Base-by-base conservation (phyloP, 2,797 vertebrate species). In the Coilia nasus region DNA sequence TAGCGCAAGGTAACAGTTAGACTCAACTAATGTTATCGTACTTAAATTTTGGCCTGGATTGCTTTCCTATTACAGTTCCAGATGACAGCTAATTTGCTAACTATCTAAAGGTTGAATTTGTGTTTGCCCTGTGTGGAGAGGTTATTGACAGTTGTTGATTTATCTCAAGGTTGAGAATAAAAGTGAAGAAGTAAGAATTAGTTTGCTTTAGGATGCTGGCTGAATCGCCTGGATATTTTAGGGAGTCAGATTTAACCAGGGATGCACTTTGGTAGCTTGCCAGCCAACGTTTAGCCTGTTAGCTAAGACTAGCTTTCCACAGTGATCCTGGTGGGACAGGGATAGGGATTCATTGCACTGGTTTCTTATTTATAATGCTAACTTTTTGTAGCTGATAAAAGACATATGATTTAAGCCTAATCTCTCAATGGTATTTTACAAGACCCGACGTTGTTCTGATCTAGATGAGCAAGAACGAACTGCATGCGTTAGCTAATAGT, bases 241-340 rank as follows among this genome's bases (percentile, higher is more conserved):
- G 71, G 35, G 71, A 41, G 71, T 78, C 31, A 31, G 31, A 9
- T 23, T 64, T 25, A 64, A 64, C 60, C 10, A 64, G 60, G n/a
- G 71, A 44, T 78, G 17, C 44, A 64, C n/a, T 60, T 84, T 35
- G 54, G 47, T 78, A 57, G 47, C 50, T n/a, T 56, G 44, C 64
- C 25, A 35, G 57, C 67, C n/a, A 56, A 54, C 17, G 47, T 31
- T 44, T 78, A 78, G 84, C 88, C 90, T 92, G 86, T 85, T 83
- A 71, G 88, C 88, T 86, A 91, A 44, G 17, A 64, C 50, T 14
- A 31, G 87, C 89, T 88, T 44, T 59, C 78, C 67, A 21, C 17
- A 44, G 23, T 56, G 47, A 35, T 56, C 17, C 50, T 31, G 83
- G 71, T 56, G 6, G 23, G 23, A 28, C 23, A 31, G 3, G 11